Percentiles rank a stretch among this genome's conserved stretches.
Evolutionary conservation across 2,888 invertebrate species (phyloP).

Genomic region (Pheosia tremula): DNA sequence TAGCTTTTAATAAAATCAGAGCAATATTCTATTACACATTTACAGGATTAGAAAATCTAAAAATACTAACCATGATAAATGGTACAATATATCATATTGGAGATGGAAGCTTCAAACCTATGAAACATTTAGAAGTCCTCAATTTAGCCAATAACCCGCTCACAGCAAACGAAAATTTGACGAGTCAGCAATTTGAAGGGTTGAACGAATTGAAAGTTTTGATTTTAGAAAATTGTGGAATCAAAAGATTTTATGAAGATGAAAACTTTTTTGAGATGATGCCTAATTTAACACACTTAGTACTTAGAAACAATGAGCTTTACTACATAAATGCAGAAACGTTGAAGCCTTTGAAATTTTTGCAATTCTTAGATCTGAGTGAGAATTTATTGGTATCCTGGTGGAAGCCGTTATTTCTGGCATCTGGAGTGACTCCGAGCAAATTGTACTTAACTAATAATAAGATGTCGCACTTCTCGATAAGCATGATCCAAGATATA

Average conservation of each 20-base stretch:
- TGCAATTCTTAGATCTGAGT: constrained; percentile 79
- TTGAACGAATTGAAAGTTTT: constrained; percentile 76
- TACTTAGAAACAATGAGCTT: constrained; percentile 78
- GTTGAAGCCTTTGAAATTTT: constrained; percentile 67
- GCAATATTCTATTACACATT: constrained; percentile 80
- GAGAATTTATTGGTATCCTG: constrained; percentile 81
- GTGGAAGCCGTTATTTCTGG: constrained; percentile 79
- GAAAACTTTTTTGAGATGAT: constrained; percentile 80
- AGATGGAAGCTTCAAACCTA: constrained; percentile 69
- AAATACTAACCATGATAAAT: constrained; percentile 79
- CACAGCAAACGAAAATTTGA: constrained; percentile 66
- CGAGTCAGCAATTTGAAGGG: constrained; percentile 72
- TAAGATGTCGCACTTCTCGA: constrained; percentile 81
- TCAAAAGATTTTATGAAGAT: constrained; percentile 67
- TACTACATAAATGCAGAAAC: constrained; percentile 68
- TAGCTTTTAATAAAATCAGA: constrained; percentile 82
- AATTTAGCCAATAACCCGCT: constrained; percentile 84
- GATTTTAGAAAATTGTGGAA: constrained; percentile 78
- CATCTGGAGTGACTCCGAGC: constrained; percentile 66
- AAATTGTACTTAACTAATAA: constrained; percentile 77
- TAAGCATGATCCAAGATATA: constrained; percentile 85
- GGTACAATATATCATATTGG: constrained; percentile 80
- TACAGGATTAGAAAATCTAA: constrained; percentile 74
- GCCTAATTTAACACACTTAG: constrained; percentile 77
- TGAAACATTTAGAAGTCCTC: constrained; percentile 72